Base-by-base conservation (phyloP, 2,797 vertebrate genomes). In the Sus cebifrons region DNA sequence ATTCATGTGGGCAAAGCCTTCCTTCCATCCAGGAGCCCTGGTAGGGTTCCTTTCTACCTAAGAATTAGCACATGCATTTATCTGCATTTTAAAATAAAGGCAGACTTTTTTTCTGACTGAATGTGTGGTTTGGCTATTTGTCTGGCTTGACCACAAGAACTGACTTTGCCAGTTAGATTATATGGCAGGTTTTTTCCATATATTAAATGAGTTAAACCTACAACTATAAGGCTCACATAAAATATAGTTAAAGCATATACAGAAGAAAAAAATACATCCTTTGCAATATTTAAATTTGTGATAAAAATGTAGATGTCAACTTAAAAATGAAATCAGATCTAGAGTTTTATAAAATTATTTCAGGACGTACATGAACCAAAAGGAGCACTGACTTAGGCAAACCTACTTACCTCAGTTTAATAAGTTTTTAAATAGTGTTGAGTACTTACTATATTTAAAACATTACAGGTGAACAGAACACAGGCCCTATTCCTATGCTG, bases 21-120 rank as follows among this genome's bases (percentile, higher is more conserved):
- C 32, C 16, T 89, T 77, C 14, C 32, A 29, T 40, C 9, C 18
- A 36, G 67, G n/a, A 92, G 12, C 15, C 15, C 29, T 0, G 10
- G 5, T 1, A 58, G 65, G 29, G 16, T 23, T 62, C 21, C 71
- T 65, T 2, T 8, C 18, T 58, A 21, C 44, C 52, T 23, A 73
- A 84, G 71, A 89, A 81, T 84, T 40, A 62, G 54, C n/a, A 29
- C 6, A 13, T 29, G 81, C 17, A 2, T 78, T 78, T 78, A 75
- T n/a, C 13, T 67, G 21, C 70, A 75, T 73, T 92, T 89, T 64
- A 73, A 94, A 96, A 89, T 83, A 58, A 95, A 94, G 52, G n/a
- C 56, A 87, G 54, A 32, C 23, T 79, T 90, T 65, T 89, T 90
- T 91, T 49, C 90, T 93, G 25, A 84, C 6, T n/a, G 12, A 56